Percentiles rank a stretch among this genome's conserved stretches.
Conservation (phyloP, 2,797 vertebrate genomes). For the Ataeniobius toweri region DNA sequence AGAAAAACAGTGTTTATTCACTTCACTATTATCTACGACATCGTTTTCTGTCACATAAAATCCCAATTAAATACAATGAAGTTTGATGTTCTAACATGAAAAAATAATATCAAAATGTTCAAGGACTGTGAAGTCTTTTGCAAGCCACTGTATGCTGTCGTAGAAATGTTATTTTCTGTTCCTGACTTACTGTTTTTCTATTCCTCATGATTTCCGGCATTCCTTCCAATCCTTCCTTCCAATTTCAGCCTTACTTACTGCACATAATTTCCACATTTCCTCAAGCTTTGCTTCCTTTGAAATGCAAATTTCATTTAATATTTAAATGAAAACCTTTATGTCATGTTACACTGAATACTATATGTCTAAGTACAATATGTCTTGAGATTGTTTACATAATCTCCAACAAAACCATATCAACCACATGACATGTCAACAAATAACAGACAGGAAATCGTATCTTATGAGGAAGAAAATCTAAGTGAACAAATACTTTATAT, state of each 20-base stretch:
- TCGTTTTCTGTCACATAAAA: background rate
- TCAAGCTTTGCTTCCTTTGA: background rate
- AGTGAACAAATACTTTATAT: constrained; percentile 50
- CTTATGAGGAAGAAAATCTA: background rate
- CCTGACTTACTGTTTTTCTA: background rate
- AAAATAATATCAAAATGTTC: background rate
- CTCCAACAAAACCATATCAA: constrained; percentile 16
- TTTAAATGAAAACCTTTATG: background rate
- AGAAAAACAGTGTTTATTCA: background rate
- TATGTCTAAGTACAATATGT: constrained; percentile 14
- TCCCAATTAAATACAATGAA: background rate
- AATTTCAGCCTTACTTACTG: background rate
- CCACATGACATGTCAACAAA: constrained; percentile 25
- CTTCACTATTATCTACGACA: background rate
- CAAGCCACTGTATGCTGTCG: background rate
- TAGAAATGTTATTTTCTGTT: background rate
- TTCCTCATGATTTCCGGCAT: background rate
- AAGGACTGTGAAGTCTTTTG: background rate
- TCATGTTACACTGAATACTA: background rate
- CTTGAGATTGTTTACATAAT: background rate
- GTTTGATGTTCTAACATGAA: background rate
- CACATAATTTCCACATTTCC: background rate
- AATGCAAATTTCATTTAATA: background rate
- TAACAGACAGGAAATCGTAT: constrained; percentile 19
- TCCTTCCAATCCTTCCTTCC: background rate